Base-by-base conservation (phyloP, 1,140 invertebrate species). In the Wiebesia pumilae region DNA sequence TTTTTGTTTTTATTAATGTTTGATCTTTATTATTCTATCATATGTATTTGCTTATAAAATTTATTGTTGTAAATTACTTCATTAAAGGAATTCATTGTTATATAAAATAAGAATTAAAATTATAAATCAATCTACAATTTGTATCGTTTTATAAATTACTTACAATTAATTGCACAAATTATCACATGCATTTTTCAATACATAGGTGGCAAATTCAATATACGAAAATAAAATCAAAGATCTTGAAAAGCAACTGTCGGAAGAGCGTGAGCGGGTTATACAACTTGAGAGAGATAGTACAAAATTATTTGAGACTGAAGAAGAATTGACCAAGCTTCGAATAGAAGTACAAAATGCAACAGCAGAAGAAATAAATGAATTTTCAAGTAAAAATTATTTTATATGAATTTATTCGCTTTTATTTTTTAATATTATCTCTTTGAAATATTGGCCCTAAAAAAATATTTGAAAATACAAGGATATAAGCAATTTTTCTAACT, bases 271-370 rank as follows among this genome's bases (percentile, higher is more conserved):
- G 83, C 91, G 93, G 86, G 87, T 92, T 16, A 93, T 95, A 89
- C 91, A 93, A 62, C 88, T 95, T 0, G 95, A 95, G 90, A 89
- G 89, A 81, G 94, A 95, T 69, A 93, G 91, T n/a, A 93, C 92
- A 65, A 94, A 94, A 87, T 88, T 95, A n/a, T 95, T 95, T 77
- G 95, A 95, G 90, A 89, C 93, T 6, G 95, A 95, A 87, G 95
- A 95, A 89, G 93, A 93, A 88, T 89, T 95, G 27, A 88, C 93
- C 0, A 93, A 92, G 87, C 88, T 94, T 83, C 91, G 93, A 71
- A 91, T 91, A 58, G 92, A 94, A 86, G 82, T 93, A 35, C 91
- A 88, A 69, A 65, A 69, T n/a, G 83, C 88, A 89, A 77, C 79
- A 86, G 83, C 88, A 88, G 88, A 88, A 86, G 85, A 85, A 81